Evolutionary conservation across 2,888 invertebrate species (phyloP).

Genomic region (Diarsia mendica): DNA sequence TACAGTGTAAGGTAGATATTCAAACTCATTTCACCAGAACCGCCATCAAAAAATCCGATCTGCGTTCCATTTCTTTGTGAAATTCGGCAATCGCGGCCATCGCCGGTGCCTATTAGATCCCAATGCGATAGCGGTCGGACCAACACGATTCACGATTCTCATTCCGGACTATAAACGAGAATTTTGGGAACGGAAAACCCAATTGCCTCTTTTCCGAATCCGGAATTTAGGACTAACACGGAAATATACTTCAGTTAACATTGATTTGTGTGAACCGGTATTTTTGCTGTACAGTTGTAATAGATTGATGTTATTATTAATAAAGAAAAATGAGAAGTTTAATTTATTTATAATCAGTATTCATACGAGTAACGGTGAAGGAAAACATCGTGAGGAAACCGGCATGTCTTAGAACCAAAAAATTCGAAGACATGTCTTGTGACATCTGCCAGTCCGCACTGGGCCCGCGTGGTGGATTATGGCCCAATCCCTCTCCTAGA

Average conservation of each 20-base stretch:
- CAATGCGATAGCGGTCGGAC: conserved; percentile 21
- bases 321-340: not conserved
- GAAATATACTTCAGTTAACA: not conserved
- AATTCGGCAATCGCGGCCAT: conserved; percentile 11
- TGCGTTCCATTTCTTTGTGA: conserved; percentile 27
- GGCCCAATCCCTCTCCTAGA: too few relatives aligned
- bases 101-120: conserved; percentile 24
- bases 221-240: conserved; percentile 8
- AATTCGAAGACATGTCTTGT: too few relatives aligned
- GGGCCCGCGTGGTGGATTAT: too few relatives aligned
- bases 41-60: conserved; percentile 20
- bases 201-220: conserved; percentile 34
- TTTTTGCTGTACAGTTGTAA: not conserved
- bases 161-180: conserved; percentile 35
- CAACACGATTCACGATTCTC: conserved; percentile 35
- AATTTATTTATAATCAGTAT: not conserved
- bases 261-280: conserved; percentile 3
- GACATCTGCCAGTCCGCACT: too few relatives aligned
- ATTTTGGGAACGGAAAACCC: conserved; percentile 38
- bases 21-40: not conserved
- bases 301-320: not conserved
- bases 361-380: too few relatives aligned
- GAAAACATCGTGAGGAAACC: too few relatives aligned
- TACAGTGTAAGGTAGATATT: not conserved
- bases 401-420: too few relatives aligned